Base-by-base conservation (phyloP, 1,140 invertebrate species). In the Pseudomyrmex dendroicus region DNA sequence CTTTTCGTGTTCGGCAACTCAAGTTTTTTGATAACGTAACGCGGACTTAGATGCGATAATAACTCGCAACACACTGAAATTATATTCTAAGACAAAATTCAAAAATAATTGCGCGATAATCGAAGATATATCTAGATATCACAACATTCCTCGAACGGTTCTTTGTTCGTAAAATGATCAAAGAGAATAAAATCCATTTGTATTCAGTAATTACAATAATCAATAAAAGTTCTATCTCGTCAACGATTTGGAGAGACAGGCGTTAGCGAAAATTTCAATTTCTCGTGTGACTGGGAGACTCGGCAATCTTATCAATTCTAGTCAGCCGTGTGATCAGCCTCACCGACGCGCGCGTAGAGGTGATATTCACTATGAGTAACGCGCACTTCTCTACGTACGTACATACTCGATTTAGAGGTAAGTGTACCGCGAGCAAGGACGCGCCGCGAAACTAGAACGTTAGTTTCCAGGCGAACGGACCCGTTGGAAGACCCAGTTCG, bases 341-440 rank as follows among this genome's bases (percentile, higher is more conserved):
- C 84, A 22, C 48, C 74, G 35, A 35, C 35, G 5, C 5, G 35
- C 35, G 48, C 73, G 54, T 48, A 67, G 64, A 83, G 74, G 74
- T 46, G 80, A 78, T 77, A 84, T 85, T 85, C 57, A 50, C 80
- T 57, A 85, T 84, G 86, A 82, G 77, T 82, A 57, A 73, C 35
- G 57, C 74, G 74, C 56, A 78, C 76, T 85, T 82, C 83, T 87
- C 46, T 12, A 73, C 13, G n/a, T 80, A 64, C 52, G 61, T 61
- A 78, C 52, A 82, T 84, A 84, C 82, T 88, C 88, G 82, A 73
- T 82, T 86, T 68, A 84, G 84, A 86, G 76, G 86, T 89, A 87
- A 89, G 88, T 89, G 48, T 89, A 89, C 84, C 85, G 78, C 74
- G 87, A 87, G 72, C 88, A 89, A 89, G 88, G 88, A 89, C 87